These are phyloP conservation scores for Macropus fuliginosus DNA, from an alignment of 2,797 vertebrate genomes.

Conservation along the genomic window DNA sequence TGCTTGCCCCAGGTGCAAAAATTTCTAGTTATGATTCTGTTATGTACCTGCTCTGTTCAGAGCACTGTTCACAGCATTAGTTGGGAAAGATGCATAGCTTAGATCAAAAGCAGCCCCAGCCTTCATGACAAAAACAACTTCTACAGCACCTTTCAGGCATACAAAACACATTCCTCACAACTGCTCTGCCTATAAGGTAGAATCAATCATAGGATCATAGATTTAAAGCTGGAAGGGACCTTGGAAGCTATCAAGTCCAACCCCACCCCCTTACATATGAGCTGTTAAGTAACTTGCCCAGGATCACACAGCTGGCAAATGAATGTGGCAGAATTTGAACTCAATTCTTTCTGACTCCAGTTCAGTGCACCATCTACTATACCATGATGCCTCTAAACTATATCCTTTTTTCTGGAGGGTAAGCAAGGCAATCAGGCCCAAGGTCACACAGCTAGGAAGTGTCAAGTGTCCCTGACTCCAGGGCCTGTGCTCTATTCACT, in stretches of 20 bases:
- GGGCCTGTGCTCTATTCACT: too few relatives aligned
- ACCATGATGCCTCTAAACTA: background rate
- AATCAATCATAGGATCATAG: background rate
- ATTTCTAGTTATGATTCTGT: background rate
- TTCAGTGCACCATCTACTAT: too few relatives aligned
- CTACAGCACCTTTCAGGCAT: background rate
- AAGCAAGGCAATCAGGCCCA: background rate
- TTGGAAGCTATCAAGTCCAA: background rate
- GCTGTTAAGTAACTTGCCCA: background rate
- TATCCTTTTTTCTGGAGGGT: background rate
- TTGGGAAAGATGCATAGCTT: background rate
- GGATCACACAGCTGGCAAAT: background rate
- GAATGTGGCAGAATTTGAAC: too few relatives aligned
- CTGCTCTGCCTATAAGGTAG: background rate
- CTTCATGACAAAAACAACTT: background rate
- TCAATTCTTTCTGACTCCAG: background rate
- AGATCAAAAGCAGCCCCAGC: background rate
- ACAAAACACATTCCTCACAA: background rate
- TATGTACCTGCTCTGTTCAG: too few relatives aligned
- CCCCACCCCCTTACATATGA: background rate
- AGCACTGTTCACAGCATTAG: background rate
- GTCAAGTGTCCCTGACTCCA: background rate
- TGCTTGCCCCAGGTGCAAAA: background rate
- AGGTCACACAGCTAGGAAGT: background rate
- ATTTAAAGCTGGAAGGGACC: background rate